These are phyloP conservation scores for Sipha flava DNA, from an alignment of 1,140 invertebrate species.

Conservation along the genomic window DNA sequence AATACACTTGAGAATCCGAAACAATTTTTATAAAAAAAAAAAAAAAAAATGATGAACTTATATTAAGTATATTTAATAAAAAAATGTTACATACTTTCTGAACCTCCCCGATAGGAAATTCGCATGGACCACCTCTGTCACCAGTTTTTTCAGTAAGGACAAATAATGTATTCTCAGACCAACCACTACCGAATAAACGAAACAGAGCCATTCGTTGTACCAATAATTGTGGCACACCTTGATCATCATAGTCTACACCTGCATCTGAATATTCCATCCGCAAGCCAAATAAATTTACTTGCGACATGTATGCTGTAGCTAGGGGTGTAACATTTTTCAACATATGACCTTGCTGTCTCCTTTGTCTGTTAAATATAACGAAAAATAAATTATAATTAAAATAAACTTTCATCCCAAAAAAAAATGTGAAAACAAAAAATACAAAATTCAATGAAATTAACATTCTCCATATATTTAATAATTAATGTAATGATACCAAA, in stretches of 20 bases:
- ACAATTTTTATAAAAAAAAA: too few relatives aligned
- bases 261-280: conserved; percentile 30
- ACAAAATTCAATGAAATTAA: too few relatives aligned
- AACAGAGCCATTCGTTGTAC: conserved; percentile 51
- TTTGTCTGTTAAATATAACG: background rate
- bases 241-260: conserved; percentile 46
- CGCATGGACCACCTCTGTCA: conserved; percentile 47
- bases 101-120: conserved; percentile 42
- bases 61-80: background rate
- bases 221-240: conserved; percentile 58
- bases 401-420: background rate
- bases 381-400: background rate
- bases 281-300: conserved; percentile 30
- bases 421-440: background rate
- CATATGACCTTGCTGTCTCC: background rate
- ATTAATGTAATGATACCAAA: too few relatives aligned
- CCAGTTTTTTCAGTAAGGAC: conserved; percentile 57
- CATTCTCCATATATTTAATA: too few relatives aligned
- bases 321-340: background rate
- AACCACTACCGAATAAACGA: conserved; percentile 64
- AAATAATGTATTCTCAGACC: conserved; percentile 57
- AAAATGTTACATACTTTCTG: background rate
- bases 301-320: background rate
- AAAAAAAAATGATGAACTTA: too few relatives aligned
- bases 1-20: too few relatives aligned